Conservation (phyloP, 1,140 invertebrate species). For the Holotrichia oblita region DNA sequence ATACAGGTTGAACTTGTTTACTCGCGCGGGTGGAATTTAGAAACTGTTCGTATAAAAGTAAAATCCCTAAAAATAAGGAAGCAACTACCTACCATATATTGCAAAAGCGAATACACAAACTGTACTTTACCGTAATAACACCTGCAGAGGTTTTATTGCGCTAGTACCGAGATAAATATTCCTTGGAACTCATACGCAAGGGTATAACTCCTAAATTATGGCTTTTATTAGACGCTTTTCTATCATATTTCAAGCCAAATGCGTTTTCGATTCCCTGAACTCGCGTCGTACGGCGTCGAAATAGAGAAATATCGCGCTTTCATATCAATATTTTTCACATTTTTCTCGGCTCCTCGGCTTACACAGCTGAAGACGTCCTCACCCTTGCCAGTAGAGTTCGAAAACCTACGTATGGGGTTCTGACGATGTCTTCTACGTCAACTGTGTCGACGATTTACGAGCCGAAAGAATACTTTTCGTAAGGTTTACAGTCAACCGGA, state of each 20-base stretch:
- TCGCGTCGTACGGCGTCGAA: not conserved
- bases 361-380: not conserved
- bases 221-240: slow-evolving; percentile 16
- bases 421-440: not conserved
- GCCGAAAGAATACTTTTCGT: not conserved
- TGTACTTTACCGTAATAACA: not conserved
- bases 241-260: slow-evolving; percentile 24
- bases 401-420: not conserved
- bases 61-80: no score
- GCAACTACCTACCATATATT: no score
- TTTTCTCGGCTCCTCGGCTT: slow-evolving; percentile 2
- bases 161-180: not conserved
- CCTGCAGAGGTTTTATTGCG: not conserved
- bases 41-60: no score
- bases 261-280: slow-evolving; percentile 22
- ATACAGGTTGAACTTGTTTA: not conserved
- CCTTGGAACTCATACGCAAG: not conserved
- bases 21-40: not conserved
- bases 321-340: slow-evolving; percentile 39
- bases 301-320: slow-evolving; percentile 36
- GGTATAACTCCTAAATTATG: slow-evolving; percentile 9
- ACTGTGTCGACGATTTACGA: slow-evolving; percentile 5
- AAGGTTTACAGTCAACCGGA: not conserved
- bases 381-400: not conserved
- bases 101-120: no score